Evolutionary conservation across 2,113 vertebrate genomes (phyloP).

Genomic region (Felis chaus): DNA sequence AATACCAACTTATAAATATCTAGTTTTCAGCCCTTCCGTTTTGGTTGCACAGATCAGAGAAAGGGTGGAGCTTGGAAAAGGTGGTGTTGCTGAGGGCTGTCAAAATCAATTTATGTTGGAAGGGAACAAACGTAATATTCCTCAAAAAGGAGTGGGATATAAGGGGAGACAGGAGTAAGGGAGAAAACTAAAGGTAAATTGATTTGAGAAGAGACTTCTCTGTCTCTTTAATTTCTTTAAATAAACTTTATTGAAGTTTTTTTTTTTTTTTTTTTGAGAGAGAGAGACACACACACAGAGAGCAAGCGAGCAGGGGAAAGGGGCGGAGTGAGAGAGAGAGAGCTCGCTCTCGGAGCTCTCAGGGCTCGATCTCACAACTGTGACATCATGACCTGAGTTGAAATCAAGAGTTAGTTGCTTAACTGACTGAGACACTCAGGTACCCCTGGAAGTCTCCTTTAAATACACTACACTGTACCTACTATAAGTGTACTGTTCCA

Average conservation of each 20-base stretch:
- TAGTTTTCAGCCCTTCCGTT: not conserved
- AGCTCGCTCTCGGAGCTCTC: accelerated
- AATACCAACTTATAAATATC: not conserved
- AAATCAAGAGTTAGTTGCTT: too few relatives aligned
- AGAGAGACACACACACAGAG: too few relatives aligned
- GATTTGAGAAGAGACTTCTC: not conserved
- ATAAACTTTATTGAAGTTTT: not conserved
- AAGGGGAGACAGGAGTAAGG: not conserved
- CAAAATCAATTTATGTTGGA: not conserved
- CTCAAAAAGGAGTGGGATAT: not conserved
- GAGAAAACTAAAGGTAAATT: not conserved
- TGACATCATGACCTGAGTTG: too few relatives aligned
- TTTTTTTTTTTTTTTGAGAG: not conserved
- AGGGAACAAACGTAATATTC: not conserved
- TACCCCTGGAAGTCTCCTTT: too few relatives aligned
- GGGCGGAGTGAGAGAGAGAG: too few relatives aligned
- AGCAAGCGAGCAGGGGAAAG: too few relatives aligned
- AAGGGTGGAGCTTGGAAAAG: not conserved
- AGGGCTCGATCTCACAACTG: not conserved
- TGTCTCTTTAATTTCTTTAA: not conserved
- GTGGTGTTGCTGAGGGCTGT: not conserved
- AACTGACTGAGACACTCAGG: too few relatives aligned
- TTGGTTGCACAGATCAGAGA: not conserved
- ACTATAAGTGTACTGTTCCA: not conserved
- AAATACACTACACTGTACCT: not conserved